These are phyloP conservation scores for Mesorhabditis spiculigera DNA, from an alignment of 2,888 invertebrate species.

Conservation along the genomic window DNA sequence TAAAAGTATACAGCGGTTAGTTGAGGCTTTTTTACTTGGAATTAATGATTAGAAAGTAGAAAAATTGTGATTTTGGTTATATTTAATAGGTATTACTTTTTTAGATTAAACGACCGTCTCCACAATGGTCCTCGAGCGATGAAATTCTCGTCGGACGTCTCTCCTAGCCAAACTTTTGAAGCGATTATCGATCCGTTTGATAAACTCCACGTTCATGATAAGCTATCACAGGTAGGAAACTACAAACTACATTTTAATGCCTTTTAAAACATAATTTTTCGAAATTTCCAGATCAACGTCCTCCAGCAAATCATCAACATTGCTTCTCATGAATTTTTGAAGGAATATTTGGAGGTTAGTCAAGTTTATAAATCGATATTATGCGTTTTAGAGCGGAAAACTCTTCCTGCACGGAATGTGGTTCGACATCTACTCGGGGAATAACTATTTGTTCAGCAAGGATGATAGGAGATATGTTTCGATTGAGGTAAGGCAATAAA, in stretches of 20 bases:
- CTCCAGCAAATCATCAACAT: conserved; percentile 49
- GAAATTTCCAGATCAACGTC: conserved; percentile 43
- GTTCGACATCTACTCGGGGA: conserved; percentile 94
- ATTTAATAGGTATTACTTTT: no score
- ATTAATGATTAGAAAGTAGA: no score
- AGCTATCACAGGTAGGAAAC: conserved; percentile 92
- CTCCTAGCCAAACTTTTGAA: conserved; percentile 67
- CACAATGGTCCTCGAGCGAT: conserved; percentile 35
- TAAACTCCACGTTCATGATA: conserved; percentile 81
- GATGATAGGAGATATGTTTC: conserved; percentile 79
- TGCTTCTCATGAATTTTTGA: conserved; percentile 39
- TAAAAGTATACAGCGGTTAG: conserved; percentile 74
- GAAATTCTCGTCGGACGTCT: conserved; percentile 31
- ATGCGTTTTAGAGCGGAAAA: conserved; percentile 21
- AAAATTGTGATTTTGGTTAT: no score
- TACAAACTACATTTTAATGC: not conserved
- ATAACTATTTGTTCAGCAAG: conserved; percentile 87
- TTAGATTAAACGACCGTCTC: conserved; percentile 41
- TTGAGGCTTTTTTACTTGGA: no score
- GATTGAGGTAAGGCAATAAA: conserved; percentile 79
- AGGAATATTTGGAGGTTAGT: conserved; percentile 23
- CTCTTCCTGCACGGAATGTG: conserved; percentile 71
- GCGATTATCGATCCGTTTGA: conserved; percentile 87
- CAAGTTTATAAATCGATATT: not conserved
- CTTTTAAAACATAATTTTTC: no score